phyloP scores from a whole-genome alignment of 2,113 vertebrate species.

The Cnemophilus loriae region DNA sequence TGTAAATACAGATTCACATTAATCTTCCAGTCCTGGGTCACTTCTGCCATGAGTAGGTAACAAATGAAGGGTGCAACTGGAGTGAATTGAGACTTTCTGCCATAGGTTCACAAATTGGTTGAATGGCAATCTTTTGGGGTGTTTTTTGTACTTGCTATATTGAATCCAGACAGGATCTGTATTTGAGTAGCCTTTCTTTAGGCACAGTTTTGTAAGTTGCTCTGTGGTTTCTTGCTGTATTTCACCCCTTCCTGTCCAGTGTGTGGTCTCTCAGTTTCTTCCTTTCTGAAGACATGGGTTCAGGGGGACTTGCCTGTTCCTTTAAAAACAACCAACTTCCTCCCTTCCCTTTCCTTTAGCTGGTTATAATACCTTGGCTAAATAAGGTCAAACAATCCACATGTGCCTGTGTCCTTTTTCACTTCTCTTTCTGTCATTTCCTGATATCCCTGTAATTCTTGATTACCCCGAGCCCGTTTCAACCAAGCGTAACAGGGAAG shows the following conservation, averaged over 20 bases:
- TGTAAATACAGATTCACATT: not conserved
- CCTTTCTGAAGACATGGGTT: not conserved
- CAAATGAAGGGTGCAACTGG: not conserved
- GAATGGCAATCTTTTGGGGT: not conserved
- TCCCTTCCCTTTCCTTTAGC: not conserved
- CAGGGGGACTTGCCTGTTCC: not conserved
- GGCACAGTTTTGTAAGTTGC: not conserved
- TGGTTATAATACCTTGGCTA: not conserved
- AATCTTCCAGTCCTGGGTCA: not conserved
- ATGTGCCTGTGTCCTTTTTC: fast-evolving
- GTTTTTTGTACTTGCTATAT: not conserved
- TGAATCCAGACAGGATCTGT: not conserved
- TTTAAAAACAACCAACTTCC: not conserved
- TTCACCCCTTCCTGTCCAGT: not conserved
- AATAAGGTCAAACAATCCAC: not conserved
- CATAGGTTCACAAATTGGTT: not conserved
- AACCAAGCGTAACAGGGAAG: not conserved
- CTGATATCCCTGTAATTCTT: not conserved
- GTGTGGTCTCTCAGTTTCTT: not conserved
- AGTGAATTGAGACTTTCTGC: not conserved
- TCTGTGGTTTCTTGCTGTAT: not conserved
- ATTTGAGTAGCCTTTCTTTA: not conserved
- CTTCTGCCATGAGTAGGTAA: not conserved
- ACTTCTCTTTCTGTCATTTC: not conserved
- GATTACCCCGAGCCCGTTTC: not conserved